Conservation (phyloP, 2,113 vertebrate genomes). For the Leucosticte australis region DNA sequence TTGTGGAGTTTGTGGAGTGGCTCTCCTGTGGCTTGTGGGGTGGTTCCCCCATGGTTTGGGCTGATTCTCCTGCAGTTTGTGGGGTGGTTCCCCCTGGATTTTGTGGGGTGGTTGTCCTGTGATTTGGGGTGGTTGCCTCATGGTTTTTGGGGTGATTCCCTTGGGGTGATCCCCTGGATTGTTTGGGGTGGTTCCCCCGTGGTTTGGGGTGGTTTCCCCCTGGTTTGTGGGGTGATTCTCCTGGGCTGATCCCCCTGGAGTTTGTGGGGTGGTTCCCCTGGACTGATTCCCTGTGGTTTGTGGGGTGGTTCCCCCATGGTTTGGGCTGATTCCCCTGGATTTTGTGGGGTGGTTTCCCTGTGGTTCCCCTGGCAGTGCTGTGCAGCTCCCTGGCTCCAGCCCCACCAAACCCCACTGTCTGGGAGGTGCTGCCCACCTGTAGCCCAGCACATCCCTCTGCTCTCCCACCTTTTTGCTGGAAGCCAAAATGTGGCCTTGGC, state of each 20-base stretch:
- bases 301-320: too few relatives aligned
- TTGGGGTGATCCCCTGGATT: background rate
- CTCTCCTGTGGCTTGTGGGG: too few relatives aligned
- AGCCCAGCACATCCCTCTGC: rapidly evolving
- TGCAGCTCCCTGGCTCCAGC: background rate
- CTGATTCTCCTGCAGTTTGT: too few relatives aligned
- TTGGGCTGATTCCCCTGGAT: background rate
- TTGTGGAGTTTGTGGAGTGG: too few relatives aligned
- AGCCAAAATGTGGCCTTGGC: background rate
- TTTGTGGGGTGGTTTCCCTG: rapidly evolving
- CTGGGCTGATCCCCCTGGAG: background rate
- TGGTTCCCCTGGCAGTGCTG: background rate
- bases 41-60: background rate
- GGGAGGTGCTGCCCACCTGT: rapidly evolving
- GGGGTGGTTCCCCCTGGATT: too few relatives aligned
- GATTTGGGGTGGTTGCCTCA: too few relatives aligned
- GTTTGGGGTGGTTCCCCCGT: too few relatives aligned
- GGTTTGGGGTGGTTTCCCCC: background rate
- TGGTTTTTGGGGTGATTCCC: background rate
- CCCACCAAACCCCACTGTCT: rapidly evolving
- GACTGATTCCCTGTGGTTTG: too few relatives aligned
- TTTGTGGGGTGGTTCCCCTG: rapidly evolving
- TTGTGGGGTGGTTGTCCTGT: too few relatives aligned
- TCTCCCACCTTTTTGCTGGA: background rate
- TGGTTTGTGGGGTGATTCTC: rapidly evolving